Base-by-base conservation (phyloP, 2,888 invertebrate genomes). In the Megastigmus dorsalis region DNA sequence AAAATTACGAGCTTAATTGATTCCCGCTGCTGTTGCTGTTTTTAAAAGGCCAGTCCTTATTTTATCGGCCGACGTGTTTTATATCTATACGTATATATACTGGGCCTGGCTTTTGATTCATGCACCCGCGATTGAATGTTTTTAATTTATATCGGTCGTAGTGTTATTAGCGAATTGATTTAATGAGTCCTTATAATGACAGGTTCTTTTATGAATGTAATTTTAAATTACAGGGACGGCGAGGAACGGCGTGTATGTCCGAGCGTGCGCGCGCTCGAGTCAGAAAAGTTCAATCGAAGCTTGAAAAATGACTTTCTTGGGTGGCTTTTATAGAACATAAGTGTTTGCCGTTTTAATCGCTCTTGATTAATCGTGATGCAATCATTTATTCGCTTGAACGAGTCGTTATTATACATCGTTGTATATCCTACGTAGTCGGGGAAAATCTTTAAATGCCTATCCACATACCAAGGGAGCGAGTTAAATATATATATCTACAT, bases 1-100 rank as follows among this genome's bases (percentile, higher is more conserved):
- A 68, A 63, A 71, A 75, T 72, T 72, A 75, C 71, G 23, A 2
- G 59, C 38, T 68, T 72, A 69, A 75, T 75, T 67, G 67, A 75
- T 67, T 67, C 36, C 41, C 38, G 43, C 3, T 23, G 28, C 36
- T 45, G 10, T 6, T 23, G 28, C 36, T 45, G 10, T 65, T 57
- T 50, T 65, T 41, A 38, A 68, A 55, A 66, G 33, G 41, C n/a
- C 18, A 10, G 36, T 41, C 50, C 41, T 59, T 50, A 59, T 59
- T 48, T 68, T 28, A n/a, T n/a, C 20, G 5, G 28, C 41, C 33
- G 57, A 33, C 50, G 10, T n/a, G n/a, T 28, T 55, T 36, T 38
- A n/a, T 15, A 38, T 52, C 2, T 50, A n/a, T n/a, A n/a, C n/a
- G n/a, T n/a, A n/a, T n/a, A n/a, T n/a, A n/a, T n/a, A n/a, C n/a